These are phyloP conservation scores for Coracopsis vasa DNA, from an alignment of 2,113 vertebrate genomes.

Conservation along the genomic window DNA sequence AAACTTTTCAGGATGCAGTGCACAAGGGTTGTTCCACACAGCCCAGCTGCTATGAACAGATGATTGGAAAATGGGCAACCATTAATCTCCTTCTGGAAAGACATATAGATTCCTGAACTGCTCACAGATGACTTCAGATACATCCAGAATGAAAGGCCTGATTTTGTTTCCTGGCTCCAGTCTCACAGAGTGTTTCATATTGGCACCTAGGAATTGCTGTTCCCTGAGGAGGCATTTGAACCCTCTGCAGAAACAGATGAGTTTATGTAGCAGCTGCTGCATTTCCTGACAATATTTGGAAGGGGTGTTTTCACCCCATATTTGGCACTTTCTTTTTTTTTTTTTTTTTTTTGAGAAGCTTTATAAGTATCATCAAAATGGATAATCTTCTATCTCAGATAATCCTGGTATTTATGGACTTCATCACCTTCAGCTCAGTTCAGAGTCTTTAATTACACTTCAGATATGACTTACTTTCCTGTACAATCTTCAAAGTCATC, in stretches of 20 bases:
- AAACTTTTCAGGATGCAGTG: constrained; percentile 17
- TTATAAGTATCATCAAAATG: background rate
- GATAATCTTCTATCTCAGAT: background rate
- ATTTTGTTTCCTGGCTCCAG: background rate
- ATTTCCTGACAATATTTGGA: background rate
- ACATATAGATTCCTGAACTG: background rate
- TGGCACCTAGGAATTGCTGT: background rate
- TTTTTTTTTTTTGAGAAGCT: background rate
- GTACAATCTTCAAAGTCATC: background rate
- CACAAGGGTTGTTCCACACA: background rate
- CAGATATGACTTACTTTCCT: background rate
- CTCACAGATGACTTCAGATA: background rate
- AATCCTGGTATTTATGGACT: background rate
- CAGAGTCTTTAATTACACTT: background rate
- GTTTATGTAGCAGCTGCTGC: background rate
- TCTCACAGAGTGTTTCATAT: background rate
- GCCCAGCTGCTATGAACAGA: background rate
- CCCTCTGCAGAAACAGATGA: constrained; percentile 5
- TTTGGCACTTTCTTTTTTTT: background rate
- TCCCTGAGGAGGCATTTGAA: background rate
- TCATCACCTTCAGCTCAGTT: background rate
- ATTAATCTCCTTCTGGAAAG: constrained; percentile 2
- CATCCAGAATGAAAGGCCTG: background rate
- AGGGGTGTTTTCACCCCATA: background rate
- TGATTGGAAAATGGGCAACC: background rate